Conservation (phyloP, 1,140 invertebrate species). For the Leptinotarsa defecta region DNA sequence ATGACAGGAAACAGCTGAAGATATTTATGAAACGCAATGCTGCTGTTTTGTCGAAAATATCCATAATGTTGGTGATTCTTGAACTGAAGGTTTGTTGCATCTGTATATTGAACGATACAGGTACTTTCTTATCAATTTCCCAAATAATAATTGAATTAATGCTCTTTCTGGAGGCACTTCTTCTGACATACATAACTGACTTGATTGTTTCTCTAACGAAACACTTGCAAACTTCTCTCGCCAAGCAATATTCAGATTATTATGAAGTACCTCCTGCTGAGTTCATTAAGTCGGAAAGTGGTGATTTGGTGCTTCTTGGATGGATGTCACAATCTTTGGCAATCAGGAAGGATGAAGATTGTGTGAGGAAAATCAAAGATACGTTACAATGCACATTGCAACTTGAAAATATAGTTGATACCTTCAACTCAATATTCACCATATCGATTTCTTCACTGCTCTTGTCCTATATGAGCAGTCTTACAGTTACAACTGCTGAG, state of each 20-base stretch:
- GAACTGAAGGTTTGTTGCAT: not conserved
- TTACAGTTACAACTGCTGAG: not conserved
- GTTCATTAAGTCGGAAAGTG: slow-evolving; percentile 12
- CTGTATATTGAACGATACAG: not conserved
- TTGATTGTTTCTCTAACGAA: not conserved
- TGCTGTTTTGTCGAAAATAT: not conserved
- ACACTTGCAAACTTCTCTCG: not conserved
- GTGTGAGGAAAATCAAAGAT: not conserved
- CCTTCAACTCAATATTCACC: slow-evolving; percentile 13
- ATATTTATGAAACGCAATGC: not conserved
- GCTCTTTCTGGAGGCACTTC: not conserved
- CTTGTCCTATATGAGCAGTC: not conserved
- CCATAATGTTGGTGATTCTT: not conserved
- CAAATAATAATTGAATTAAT: not conserved
- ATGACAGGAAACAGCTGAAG: not conserved
- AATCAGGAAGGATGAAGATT: not conserved
- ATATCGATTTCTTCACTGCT: not conserved
- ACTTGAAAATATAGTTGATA: slow-evolving; percentile 14
- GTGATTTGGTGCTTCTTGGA: slow-evolving; percentile 18
- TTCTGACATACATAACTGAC: not conserved
- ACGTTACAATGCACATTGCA: not conserved
- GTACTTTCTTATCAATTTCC: not conserved
- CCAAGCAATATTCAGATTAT: slow-evolving; percentile 9
- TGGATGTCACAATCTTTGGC: slow-evolving; percentile 4
- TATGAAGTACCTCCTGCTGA: slow-evolving; percentile 18